phyloP scores from a whole-genome alignment of 2,113 vertebrate genomes.

The Alethe castanea region DNA sequence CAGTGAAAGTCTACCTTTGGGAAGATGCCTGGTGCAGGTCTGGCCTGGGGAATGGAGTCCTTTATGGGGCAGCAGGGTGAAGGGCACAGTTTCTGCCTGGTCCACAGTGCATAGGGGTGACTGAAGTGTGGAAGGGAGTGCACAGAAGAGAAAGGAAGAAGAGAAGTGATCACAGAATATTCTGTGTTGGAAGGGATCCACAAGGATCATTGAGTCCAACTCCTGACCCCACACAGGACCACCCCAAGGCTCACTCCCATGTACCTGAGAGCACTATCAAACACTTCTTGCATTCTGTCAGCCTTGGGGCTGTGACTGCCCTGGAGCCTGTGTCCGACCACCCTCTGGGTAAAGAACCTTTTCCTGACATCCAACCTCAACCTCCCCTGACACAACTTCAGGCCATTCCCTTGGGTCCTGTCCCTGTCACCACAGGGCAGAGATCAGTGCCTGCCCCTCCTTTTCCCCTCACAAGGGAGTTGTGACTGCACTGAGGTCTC shows the following conservation, averaged over 20 bases:
- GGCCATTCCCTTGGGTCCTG: fast-evolving
- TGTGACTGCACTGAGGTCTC: neutral
- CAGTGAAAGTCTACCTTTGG: fast-evolving
- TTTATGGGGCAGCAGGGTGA: fast-evolving
- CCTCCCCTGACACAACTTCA: neutral
- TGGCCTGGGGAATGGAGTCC: neutral
- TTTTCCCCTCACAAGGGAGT: fast-evolving
- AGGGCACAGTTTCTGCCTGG: neutral
- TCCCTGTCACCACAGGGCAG: neutral
- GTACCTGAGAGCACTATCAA: neutral
- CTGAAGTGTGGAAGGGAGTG: neutral
- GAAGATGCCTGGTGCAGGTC: neutral
- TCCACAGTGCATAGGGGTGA: fast-evolving
- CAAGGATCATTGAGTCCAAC: neutral
- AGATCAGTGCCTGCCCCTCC: neutral
- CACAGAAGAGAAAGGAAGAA: neutral
- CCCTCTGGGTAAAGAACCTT: fast-evolving
- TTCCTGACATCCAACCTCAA: fast-evolving
- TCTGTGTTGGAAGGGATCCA: neutral
- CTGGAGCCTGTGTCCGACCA: no score
- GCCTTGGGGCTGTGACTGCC: neutral
- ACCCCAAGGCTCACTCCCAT: neutral
- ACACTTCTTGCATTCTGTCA: neutral
- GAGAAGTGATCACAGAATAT: neutral
- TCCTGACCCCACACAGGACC: neutral